A percentile compares a stretch with the other conserved stretches of the same genome.
Conservation (phyloP, 1,140 invertebrate species). For the Acromyrmex charruanus region DNA sequence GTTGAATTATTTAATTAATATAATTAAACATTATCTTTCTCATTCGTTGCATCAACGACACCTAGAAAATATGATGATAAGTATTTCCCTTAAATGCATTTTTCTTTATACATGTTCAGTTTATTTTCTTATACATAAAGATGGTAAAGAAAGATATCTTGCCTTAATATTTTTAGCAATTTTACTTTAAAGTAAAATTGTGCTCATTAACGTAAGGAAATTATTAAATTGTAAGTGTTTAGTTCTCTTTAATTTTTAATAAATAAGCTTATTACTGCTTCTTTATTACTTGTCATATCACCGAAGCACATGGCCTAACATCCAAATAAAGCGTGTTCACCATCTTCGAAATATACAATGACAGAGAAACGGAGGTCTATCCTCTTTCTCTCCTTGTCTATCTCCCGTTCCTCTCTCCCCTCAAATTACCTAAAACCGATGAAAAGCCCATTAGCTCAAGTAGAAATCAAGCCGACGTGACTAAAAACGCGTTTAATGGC, state of each 20-base stretch:
- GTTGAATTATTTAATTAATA: neutral
- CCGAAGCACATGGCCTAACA: neutral
- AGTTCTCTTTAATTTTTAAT: neutral
- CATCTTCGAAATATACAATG: neutral
- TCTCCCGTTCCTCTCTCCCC: too few species aligned
- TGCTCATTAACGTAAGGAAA: too few species aligned
- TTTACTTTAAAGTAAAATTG: too few species aligned
- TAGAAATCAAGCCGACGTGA: constrained; percentile 68
- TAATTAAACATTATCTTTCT: neutral
- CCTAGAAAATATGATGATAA: neutral
- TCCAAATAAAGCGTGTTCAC: neutral
- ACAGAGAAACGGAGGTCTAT: constrained; percentile 12
- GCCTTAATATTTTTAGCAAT: neutral
- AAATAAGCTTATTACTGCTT: neutral
- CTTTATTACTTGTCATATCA: neutral
- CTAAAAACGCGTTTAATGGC: constrained; percentile 71
- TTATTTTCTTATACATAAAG: neutral
- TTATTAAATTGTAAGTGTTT: constrained; percentile 3
- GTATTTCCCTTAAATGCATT: neutral
- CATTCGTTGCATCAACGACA: neutral
- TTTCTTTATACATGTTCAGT: neutral
- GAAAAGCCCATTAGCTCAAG: constrained; percentile 72
- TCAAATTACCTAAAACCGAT: constrained; percentile 67
- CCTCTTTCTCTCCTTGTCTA: neutral
- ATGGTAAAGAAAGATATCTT: neutral